These are phyloP conservation scores for Mercenaria mercenaria DNA, from an alignment of 1,140 invertebrate species.

Conservation along the genomic window DNA sequence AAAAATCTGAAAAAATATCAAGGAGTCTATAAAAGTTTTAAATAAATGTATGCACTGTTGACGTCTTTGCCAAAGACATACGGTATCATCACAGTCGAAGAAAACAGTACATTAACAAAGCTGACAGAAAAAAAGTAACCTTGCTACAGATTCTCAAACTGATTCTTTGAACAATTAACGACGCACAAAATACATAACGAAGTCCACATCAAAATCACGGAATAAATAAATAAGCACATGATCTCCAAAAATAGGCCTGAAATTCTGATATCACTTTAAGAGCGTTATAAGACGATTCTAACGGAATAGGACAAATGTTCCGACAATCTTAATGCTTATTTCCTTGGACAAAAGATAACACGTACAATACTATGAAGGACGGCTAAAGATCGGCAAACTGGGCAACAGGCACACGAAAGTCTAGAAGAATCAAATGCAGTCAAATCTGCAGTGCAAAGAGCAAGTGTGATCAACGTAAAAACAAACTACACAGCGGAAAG, in stretches of 20 bases:
- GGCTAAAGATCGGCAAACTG: neutral
- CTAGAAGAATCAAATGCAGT: neutral
- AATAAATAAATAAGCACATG: neutral
- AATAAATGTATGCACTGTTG: neutral
- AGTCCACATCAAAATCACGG: neutral
- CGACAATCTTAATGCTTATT: neutral
- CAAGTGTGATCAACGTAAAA: no score
- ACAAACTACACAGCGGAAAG: neutral
- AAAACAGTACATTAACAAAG: neutral
- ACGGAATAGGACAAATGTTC: neutral
- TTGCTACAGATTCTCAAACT: no score
- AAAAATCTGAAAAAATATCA: neutral
- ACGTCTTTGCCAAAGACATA: neutral
- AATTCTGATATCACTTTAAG: neutral
- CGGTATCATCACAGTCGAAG: conserved; percentile 7
- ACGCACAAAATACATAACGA: neutral
- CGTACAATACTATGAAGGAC: neutral
- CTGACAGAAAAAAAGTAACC: neutral
- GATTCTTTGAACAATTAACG: neutral
- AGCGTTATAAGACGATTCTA: neutral
- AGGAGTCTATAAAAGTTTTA: neutral
- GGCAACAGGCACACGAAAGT: neutral
- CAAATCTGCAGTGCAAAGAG: no score
- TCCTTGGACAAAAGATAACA: neutral
- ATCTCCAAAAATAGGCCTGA: neutral